Base-by-base conservation (phyloP, 2,113 vertebrate genomes). In the Mungos mungo region DNA sequence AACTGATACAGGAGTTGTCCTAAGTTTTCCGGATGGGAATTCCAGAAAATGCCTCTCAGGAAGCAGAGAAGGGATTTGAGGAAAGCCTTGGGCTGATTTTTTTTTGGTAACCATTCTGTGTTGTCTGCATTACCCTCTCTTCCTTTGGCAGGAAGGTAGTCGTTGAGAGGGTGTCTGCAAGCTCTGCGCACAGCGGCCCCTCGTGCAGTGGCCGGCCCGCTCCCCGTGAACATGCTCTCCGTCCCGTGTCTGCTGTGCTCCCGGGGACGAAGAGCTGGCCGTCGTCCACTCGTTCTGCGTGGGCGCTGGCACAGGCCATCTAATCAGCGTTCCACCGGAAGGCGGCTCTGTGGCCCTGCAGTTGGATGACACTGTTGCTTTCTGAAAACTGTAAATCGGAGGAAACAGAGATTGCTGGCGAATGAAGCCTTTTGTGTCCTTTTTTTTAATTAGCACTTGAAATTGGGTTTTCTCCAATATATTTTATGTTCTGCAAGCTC, bases 41-140 rank as follows among this genome's bases (percentile, higher is more conserved):
- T 93, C 80, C 84, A 97, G 82, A 89, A 82, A 68, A 79, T 31
- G 25, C 23, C 38, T 90, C 27, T 92, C 23, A 85, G 88, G 84
- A 90, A 89, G 31, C 5, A 79, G 41, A 79, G 90, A 68, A 60
- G 33, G 18, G 41, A 74, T 71, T n/a, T 21, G 16, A 76, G 33
- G 21, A 82, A 76, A 88, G 35, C 16, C 38, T 72, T 10, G 7
- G 35, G 65, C n/a, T 88, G 50, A 85, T 57, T 68, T 21, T 19
- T 63, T 31, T 47, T 63, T 63, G 3, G 11, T 12, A 57, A 13
- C 79, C 16, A 0, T 81, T 85, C 38, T 85, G 69, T 52, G 41
- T 93, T 45, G 33, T 87, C 2, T 33, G 31, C 0, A 21, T 50
- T 45, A 52, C 10, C 2, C 33, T 76, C 82, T 63, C 84, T 94